phyloP scores from a whole-genome alignment of 2,797 vertebrate species.

The Peromyscus nudipes region DNA sequence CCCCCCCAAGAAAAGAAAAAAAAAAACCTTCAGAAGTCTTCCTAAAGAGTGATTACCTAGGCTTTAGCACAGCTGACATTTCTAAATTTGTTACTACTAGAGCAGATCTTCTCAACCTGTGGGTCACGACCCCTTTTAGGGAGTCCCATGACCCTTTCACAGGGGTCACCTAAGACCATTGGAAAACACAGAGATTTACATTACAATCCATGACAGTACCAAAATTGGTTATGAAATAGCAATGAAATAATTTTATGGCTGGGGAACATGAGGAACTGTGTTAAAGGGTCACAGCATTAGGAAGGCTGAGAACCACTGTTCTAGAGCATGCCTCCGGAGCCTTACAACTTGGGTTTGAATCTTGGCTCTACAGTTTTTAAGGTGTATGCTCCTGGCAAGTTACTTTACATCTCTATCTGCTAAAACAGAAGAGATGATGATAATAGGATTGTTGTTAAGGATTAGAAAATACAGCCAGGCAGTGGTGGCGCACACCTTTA shows the following conservation, averaged over 20 bases:
- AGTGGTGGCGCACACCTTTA: too few species aligned
- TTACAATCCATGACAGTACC: too few species aligned
- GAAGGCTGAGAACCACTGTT: not conserved
- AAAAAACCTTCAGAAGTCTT: not conserved
- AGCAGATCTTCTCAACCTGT: too few species aligned
- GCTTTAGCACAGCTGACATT: not conserved
- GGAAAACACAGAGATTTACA: too few species aligned
- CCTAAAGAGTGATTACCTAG: not conserved
- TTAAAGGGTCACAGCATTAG: too few species aligned
- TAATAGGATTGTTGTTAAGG: not conserved
- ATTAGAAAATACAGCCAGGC: constrained; percentile 21
- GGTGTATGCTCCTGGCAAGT: constrained; percentile 22
- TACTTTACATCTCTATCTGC: constrained; percentile 36
- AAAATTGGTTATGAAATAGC: too few species aligned
- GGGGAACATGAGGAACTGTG: too few species aligned
- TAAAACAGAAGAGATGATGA: constrained; percentile 28
- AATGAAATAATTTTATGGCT: not conserved
- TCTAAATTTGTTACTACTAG: not conserved
- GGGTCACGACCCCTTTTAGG: too few species aligned
- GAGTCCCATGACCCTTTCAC: too few species aligned
- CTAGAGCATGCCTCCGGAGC: constrained; percentile 3
- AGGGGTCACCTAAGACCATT: too few species aligned
- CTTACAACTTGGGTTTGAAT: constrained; percentile 33
- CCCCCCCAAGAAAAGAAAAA: too few species aligned
- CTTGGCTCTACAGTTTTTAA: constrained; percentile 41